A percentile compares a stretch with the other conserved stretches of the same genome.
Conservation (phyloP, 2,113 vertebrate genomes). For the Thinocorus orbignyianus region DNA sequence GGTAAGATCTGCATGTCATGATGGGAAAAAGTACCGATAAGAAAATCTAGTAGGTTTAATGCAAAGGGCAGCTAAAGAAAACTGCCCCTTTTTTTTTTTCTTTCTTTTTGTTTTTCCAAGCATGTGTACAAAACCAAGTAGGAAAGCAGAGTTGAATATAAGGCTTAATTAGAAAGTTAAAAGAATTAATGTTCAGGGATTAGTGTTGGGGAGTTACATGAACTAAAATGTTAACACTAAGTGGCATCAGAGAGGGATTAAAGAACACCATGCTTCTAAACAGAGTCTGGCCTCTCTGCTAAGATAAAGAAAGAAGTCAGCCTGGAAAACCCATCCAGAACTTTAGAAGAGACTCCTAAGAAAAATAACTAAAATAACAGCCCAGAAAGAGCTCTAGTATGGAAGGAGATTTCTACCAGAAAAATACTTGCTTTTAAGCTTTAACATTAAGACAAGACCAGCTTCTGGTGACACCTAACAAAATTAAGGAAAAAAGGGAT, state of each 20-base stretch:
- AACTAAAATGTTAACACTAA: not conserved
- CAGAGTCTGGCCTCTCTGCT: not conserved
- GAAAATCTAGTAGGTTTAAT: not conserved
- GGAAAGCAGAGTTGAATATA: not conserved
- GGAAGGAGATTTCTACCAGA: not conserved
- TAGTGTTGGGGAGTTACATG: not conserved
- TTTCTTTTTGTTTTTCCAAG: too few species aligned
- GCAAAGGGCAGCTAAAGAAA: not conserved
- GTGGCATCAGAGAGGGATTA: not conserved
- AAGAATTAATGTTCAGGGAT: not conserved
- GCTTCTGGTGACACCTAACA: not conserved
- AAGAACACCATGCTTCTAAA: not conserved
- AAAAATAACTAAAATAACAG: not conserved
- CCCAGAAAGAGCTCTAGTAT: not conserved
- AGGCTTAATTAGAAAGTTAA: not conserved
- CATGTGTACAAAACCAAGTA: not conserved
- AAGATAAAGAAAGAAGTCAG: not conserved
- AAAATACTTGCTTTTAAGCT: not conserved
- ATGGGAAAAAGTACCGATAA: not conserved
- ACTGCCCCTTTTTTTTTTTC: not conserved
- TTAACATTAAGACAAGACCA: not conserved
- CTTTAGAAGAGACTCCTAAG: not conserved
- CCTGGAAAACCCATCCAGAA: not conserved
- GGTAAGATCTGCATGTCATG: not conserved
- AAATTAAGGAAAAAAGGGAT: not conserved